Percentiles rank a stretch among this genome's conserved stretches.
phyloP scores from a whole-genome alignment of 2,888 invertebrate species.

The Sphaeridia pumilis region DNA sequence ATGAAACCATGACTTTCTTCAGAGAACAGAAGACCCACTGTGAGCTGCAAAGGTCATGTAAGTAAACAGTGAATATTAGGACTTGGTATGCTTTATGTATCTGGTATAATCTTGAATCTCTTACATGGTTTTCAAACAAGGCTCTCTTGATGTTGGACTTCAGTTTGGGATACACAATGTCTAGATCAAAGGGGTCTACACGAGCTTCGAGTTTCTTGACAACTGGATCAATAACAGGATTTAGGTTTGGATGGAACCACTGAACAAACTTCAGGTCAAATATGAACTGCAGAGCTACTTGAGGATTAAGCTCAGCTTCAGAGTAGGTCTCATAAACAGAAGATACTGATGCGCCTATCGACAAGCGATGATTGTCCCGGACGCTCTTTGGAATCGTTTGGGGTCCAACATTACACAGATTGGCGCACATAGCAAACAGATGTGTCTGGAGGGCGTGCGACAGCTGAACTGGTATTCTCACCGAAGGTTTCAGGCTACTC shows the following conservation, averaged over 20 bases:
- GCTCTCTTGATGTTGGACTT: conserved; percentile 31
- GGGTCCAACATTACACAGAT: conserved; percentile 27
- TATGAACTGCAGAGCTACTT: conserved; percentile 29
- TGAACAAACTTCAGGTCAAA: conserved; percentile 33
- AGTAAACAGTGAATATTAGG: too few species aligned
- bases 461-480: conserved; percentile 32
- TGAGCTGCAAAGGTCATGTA: conserved; percentile 22
- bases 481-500: conserved; percentile 26
- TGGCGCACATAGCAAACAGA: conserved; percentile 23
- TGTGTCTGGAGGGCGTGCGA: conserved; percentile 26
- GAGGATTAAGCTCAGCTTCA: conserved; percentile 11
- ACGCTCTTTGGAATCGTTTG: conserved; percentile 32
- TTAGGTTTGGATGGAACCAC: conserved; percentile 30
- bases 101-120: background rate
- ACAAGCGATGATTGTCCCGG: conserved; percentile 22
- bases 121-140: conserved; percentile 34
- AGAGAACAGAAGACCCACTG: conserved; percentile 31
- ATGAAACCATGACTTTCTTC: conserved; percentile 35
- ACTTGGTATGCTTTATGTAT: too few species aligned
- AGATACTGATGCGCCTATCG: conserved; percentile 20
- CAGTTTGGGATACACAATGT: conserved; percentile 29
- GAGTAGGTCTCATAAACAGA: conserved; percentile 17
- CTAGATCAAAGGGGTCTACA: conserved; percentile 34
- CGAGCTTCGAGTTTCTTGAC: conserved; percentile 18
- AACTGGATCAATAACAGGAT: conserved; percentile 21